Evolutionary conservation across 2,797 vertebrate species (phyloP), one percentile per base, ranked within the genome.

Genomic region (Masticophis lateralis): DNA sequence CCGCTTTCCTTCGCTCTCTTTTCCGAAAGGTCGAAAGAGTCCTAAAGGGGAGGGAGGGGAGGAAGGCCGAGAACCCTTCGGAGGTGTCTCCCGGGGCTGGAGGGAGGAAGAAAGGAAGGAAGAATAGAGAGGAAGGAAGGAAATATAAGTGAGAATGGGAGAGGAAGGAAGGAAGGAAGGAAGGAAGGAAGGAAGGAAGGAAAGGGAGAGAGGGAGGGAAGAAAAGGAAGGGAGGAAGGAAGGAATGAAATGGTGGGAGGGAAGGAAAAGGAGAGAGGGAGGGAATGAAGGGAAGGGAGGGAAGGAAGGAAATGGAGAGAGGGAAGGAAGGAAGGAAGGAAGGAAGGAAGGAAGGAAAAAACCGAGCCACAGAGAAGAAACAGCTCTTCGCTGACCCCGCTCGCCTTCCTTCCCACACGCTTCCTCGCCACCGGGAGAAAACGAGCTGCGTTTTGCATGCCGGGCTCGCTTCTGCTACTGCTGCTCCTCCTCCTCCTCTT

Each of bases 191-290:
- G 61, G 11, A n/a, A 3, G 59, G 20, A 25, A 25, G 32, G 32
- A 20, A 25, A 57, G 1, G 4, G 20, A 16, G 5, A 7, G 14
- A 57, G 4, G 56, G 56, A 16, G 5, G 56, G 56, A 16, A 60
- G 22, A 0, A 22, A 60, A 1, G 57, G 2, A 59, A 59, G 0
- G 60, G 25, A 63, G 3, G 60, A 63, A 13, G 13, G 4, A 18
- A 6, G n/a, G 0, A 32, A 13, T 1, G 61, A n/a, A 1, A 7
- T 2, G 4, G 5, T 4, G 25, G 25, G 27, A n/a, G 10, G 25
- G 57, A 6, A 13, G 27, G 27, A 37, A 14, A 1, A 3, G 61
- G 61, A 63, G 3, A 0, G 27, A 63, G 0, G 61, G 4, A 28
- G 8, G 57, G 18, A 59, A 22, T 16, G n/a, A 69, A 20, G 0